Evolutionary conservation across 2,797 vertebrate species (phyloP).

Genomic region (Numenius phaeopus): DNA sequence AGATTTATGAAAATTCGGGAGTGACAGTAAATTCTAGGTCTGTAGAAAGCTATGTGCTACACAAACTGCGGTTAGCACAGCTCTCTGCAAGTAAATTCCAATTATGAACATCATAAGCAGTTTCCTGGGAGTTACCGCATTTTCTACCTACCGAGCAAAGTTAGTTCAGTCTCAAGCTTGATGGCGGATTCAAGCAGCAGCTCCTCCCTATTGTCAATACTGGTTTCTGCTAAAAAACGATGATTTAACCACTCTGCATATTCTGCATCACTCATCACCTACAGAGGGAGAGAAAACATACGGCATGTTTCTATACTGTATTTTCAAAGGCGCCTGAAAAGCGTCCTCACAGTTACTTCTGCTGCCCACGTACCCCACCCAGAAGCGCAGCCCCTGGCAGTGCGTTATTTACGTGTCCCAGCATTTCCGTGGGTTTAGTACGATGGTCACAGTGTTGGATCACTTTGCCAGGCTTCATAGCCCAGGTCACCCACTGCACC

Average conservation of each 20-base stretch:
- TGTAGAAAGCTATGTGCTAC: background rate
- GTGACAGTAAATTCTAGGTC: background rate
- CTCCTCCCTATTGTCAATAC: constrained; percentile 91
- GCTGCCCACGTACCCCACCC: background rate
- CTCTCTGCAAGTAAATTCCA: background rate
- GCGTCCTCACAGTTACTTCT: background rate
- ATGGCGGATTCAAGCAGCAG: constrained; percentile 88
- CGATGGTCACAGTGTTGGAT: fast-evolving
- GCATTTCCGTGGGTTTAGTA: background rate
- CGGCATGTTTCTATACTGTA: fast-evolving
- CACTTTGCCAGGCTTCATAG: background rate
- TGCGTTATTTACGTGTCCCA: fast-evolving
- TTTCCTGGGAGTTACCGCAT: background rate
- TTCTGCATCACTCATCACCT: constrained; percentile 87
- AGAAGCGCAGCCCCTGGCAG: background rate
- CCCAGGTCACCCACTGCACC: background rate
- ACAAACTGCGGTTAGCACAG: background rate
- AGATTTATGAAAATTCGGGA: background rate
- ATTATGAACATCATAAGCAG: background rate
- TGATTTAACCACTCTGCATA: constrained; percentile 89
- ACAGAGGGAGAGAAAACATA: background rate
- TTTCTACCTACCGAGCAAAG: constrained; percentile 87
- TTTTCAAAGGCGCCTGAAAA: background rate
- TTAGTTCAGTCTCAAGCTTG: constrained; percentile 89
- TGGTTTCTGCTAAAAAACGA: constrained; percentile 90